Conservation (phyloP, 2,113 vertebrate species). For the Pseudorhombus dupliciocellatus region DNA sequence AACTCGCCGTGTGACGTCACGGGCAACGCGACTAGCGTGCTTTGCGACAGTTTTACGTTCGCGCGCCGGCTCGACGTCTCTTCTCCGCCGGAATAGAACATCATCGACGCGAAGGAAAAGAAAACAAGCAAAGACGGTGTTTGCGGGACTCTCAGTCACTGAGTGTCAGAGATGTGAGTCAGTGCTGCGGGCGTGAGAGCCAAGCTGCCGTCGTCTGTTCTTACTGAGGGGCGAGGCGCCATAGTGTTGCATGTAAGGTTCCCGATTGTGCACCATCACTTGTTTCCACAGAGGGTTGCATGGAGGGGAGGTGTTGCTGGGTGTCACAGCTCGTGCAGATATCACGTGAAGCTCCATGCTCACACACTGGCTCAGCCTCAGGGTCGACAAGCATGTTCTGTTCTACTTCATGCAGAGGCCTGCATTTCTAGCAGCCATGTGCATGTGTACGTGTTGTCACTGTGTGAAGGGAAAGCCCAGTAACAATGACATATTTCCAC, state of each 20-base stretch:
- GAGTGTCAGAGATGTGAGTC: conserved; percentile 4
- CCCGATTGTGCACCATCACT: conserved; percentile 30
- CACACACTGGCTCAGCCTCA: background rate
- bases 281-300: background rate
- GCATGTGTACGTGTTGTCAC: background rate
- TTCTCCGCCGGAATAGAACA: background rate
- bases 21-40: conserved; percentile 41
- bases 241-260: conserved; percentile 44
- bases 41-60: conserved; percentile 64
- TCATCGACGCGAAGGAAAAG: background rate
- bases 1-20: conserved; percentile 55
- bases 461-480: background rate
- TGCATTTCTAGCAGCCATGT: conserved; percentile 12
- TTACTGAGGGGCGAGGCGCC: conserved; percentile 32
- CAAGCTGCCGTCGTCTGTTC: conserved; percentile 12
- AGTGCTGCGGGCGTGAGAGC: conserved; percentile 1
- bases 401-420: background rate
- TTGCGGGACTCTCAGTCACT: background rate
- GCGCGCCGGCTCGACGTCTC: conserved; percentile 17
- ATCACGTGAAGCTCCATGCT: background rate
- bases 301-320: background rate
- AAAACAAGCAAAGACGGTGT: background rate
- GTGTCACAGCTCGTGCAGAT: background rate
- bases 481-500: conserved; percentile 15
- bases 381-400: too few relatives aligned